Percentiles rank a stretch among this genome's conserved stretches.
Evolutionary conservation across 2,797 vertebrate genomes (phyloP).

Genomic region (Spheniscus humboldti): DNA sequence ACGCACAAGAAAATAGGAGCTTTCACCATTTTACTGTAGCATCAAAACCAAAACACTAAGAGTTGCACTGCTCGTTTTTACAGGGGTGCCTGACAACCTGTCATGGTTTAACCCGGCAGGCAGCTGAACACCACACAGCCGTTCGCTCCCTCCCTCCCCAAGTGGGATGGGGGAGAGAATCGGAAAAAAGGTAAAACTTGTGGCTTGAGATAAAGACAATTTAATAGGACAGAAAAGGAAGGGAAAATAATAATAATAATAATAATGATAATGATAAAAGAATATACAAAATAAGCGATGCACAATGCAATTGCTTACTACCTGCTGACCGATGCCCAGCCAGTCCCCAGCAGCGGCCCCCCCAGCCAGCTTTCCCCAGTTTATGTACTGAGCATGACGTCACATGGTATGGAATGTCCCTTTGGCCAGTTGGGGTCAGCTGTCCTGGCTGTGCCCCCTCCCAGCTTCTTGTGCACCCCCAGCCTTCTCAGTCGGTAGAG

Average conservation of each 20-base stretch:
- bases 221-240: not conserved
- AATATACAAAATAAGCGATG: not conserved
- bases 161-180: not conserved
- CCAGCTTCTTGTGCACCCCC: not conserved
- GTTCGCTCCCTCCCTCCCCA: not conserved
- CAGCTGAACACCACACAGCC: not conserved
- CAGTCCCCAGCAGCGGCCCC: not conserved
- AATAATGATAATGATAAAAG: not conserved
- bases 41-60: not conserved
- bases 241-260: not conserved
- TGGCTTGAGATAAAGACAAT: not conserved
- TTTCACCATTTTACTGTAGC: not conserved
- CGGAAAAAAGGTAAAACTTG: not conserved
- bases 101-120: not conserved
- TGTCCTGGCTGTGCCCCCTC: not conserved
- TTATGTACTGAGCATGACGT: not conserved
- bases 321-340: not conserved
- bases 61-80: not conserved
- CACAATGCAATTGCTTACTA: not conserved
- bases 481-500: too few relatives aligned
- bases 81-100: not conserved
- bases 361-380: not conserved
- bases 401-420: not conserved
- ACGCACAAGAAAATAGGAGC: not conserved
- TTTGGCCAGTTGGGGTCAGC: not conserved